Base-by-base conservation (phyloP, 2,797 vertebrate species). In the Perodicticus potto region DNA sequence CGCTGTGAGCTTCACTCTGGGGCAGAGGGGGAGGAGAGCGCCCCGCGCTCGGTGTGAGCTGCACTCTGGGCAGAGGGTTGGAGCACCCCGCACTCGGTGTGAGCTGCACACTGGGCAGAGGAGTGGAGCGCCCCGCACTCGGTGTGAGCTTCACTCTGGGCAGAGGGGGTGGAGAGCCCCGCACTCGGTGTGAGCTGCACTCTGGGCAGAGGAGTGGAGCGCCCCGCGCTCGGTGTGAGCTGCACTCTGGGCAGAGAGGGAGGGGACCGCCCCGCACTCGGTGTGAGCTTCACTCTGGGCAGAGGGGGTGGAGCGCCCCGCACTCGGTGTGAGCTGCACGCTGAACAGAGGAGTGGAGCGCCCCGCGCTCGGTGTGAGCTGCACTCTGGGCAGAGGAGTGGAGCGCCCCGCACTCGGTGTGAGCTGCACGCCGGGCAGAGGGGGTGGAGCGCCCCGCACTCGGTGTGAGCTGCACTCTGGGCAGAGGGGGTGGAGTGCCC, bases 231-330 rank as follows among this genome's bases (percentile, higher is more conserved):
- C 40, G 3, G 40, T 40, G 40, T 40, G 40, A 40, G 40, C 40
- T 5, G 40, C 40, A 40, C 40, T 3, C 40, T 40, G n/a, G n/a
- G n/a, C n/a, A 43, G 1, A 22, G 29, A 45, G 67, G 23, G 27
- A 16, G 32, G 0, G 5, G 9, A 22, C 29, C 4, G 43, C 29
- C n/a, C 14, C 67, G 25, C 32, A 6, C 67, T 2, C 23, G 88
- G 2, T 45, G 3, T 77, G 19, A 19, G 78, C 0, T 43, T 14
- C 45, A 25, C 5, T 0, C 17, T 25, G 10, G 16, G 10, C 20
- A 55, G 16, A 40, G 34, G 45, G 65, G 13, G n/a, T 2, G 85
- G 37, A 70, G 40, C 40, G 40, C 40, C 40, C 40, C 40, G 40
- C 40, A 40, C 40, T 5, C 40, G 3, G 40, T 40, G 40, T 40